Evolutionary conservation across 2,888 invertebrate species (phyloP).

Genomic region (Aleiodes leptofemur): DNA sequence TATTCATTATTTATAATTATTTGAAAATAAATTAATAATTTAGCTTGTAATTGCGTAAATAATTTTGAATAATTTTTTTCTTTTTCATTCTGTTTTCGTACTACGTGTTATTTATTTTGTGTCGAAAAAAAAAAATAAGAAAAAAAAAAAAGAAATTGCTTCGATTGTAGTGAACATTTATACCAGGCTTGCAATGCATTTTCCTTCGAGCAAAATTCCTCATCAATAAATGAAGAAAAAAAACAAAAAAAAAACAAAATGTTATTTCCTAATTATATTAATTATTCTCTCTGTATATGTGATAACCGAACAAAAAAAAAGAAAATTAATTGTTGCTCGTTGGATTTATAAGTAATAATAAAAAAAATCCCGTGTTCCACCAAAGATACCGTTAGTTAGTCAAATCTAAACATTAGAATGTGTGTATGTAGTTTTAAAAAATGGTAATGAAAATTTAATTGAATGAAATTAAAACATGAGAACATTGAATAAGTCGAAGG

Average conservation of each 20-base stretch:
- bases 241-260: slow-evolving; percentile 17
- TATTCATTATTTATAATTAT: slow-evolving; percentile 33
- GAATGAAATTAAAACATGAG: slow-evolving; percentile 6
- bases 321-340: slow-evolving; percentile 47
- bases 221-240: slow-evolving; percentile 20
- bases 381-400: slow-evolving; percentile 16
- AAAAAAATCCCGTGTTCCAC: slow-evolving; percentile 20
- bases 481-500: background rate
- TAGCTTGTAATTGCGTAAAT: slow-evolving; percentile 32
- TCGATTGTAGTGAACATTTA: slow-evolving; percentile 41
- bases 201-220: slow-evolving; percentile 41
- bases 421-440: slow-evolving; percentile 22
- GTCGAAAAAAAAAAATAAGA: slow-evolving; percentile 18
- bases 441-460: slow-evolving; percentile 38
- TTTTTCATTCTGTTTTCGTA: slow-evolving; percentile 38
- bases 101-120: slow-evolving; percentile 40
- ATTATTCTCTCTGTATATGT: slow-evolving; percentile 36
- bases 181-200: slow-evolving; percentile 45
- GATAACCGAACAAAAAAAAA: slow-evolving; percentile 39
- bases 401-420: slow-evolving; percentile 14
- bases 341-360: slow-evolving; percentile 29
- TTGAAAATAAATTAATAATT: slow-evolving; percentile 30
- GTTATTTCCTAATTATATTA: slow-evolving; percentile 43
- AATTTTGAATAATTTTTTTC: background rate
- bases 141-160: slow-evolving; percentile 33